Evolutionary conservation across 1,140 invertebrate genomes (phyloP).

Genomic region (Heliconius congener): DNA sequence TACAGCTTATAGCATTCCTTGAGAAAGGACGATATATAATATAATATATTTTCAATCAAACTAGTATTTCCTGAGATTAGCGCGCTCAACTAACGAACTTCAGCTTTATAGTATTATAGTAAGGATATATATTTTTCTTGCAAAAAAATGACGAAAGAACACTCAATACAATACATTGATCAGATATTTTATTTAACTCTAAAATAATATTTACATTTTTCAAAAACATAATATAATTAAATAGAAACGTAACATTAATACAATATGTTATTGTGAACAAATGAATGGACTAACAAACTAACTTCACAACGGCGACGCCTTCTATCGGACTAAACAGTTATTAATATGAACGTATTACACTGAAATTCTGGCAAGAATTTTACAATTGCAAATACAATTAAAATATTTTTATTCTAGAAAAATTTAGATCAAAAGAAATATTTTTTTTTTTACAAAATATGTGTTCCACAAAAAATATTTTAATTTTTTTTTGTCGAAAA

Average conservation of each 20-base stretch:
- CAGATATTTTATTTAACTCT: constrained; percentile 1
- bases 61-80: no score
- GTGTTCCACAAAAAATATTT: no score
- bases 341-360: background rate
- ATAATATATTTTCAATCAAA: no score
- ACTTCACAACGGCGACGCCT: background rate
- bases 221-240: background rate
- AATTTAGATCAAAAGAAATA: background rate
- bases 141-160: background rate
- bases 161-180: background rate
- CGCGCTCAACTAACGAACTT: no score
- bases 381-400: background rate
- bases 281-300: background rate
- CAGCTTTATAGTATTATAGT: background rate
- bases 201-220: constrained; percentile 4
- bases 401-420: background rate
- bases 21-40: no score
- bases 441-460: no score
- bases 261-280: background rate
- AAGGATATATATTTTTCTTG: background rate
- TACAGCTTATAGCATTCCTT: no score
- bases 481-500: no score
- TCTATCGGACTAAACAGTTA: background rate
- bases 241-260: background rate
- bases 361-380: background rate